Evolutionary conservation across 2,888 invertebrate genomes (phyloP).

Genomic region (Hydrotaea diabolus): DNA sequence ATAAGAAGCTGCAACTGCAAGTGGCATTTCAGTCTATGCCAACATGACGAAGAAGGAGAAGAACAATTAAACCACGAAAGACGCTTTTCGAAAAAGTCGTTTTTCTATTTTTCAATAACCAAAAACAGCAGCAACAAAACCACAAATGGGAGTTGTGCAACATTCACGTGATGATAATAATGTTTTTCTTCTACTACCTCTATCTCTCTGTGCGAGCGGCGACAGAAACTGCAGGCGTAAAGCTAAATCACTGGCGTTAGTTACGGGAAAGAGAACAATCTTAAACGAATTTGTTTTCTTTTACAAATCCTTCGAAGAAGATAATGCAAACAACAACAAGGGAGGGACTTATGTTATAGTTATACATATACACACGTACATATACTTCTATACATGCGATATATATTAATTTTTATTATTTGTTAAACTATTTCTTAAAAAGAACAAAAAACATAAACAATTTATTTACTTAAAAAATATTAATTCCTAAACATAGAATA

Average conservation of each 20-base stretch:
- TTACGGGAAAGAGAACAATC: not conserved
- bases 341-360: constrained; percentile 34
- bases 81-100: not conserved
- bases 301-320: constrained; percentile 1
- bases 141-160: constrained; percentile 34
- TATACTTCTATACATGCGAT: constrained; percentile 5
- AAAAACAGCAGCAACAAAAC: not conserved
- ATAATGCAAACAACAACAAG: constrained; percentile 3
- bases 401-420: constrained; percentile 23
- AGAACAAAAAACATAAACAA: constrained; percentile 25
- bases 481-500: constrained; percentile 25
- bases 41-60: constrained; percentile 3
- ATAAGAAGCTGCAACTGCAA: constrained; percentile 8
- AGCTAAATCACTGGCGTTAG: not conserved
- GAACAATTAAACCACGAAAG: not conserved
- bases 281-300: constrained; percentile 10
- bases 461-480: constrained; percentile 42
- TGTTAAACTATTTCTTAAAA: constrained; percentile 39
- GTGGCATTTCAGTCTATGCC: not conserved
- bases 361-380: constrained; percentile 30
- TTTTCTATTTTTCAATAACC: not conserved
- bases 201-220: not conserved
- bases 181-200: not conserved
- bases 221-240: not conserved
- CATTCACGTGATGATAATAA: constrained; percentile 9